Evolutionary conservation across 1,140 invertebrate genomes (phyloP).

Genomic region (Drosophila varians): DNA sequence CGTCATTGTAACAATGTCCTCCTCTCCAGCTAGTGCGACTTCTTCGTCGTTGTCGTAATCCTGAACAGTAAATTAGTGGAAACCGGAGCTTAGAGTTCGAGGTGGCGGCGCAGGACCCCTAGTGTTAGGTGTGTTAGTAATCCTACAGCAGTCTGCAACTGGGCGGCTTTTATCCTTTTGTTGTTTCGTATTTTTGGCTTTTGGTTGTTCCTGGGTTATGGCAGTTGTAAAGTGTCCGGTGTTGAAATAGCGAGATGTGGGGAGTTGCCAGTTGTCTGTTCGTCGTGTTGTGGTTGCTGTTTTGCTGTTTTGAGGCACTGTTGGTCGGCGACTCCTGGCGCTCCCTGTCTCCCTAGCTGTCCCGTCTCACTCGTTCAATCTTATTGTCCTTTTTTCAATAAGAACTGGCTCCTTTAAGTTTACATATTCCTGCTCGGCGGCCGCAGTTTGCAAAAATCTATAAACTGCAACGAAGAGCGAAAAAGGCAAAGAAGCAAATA

Average conservation of each 20-base stretch:
- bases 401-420: constrained; percentile 60
- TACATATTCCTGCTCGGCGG: constrained; percentile 80
- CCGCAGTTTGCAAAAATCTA: constrained; percentile 81
- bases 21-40: neutral
- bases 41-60: constrained; percentile 9
- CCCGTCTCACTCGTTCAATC: constrained; percentile 7
- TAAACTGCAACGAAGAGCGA: constrained; percentile 79
- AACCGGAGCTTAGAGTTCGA: neutral
- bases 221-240: constrained; percentile 60
- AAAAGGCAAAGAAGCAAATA: constrained; percentile 57
- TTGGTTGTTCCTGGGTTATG: constrained; percentile 41
- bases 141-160: constrained; percentile 70
- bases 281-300: constrained; percentile 19
- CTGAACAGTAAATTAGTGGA: neutral
- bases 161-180: constrained; percentile 53
- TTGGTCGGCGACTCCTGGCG: constrained; percentile 56
- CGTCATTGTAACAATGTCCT: constrained; percentile 60
- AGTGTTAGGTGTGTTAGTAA: constrained; percentile 25
- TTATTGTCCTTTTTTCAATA: constrained; percentile 60
- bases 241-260: constrained; percentile 2
- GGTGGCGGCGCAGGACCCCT: constrained; percentile 10
- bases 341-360: constrained; percentile 13
- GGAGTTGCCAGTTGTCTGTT: constrained; percentile 42
- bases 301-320: constrained; percentile 55
- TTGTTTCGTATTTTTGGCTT: constrained; percentile 54